Evolutionary conservation across 37 sponge, comb jelly and placozoan species (phyloP).

Genomic region (Corticium candelabrum): DNA sequence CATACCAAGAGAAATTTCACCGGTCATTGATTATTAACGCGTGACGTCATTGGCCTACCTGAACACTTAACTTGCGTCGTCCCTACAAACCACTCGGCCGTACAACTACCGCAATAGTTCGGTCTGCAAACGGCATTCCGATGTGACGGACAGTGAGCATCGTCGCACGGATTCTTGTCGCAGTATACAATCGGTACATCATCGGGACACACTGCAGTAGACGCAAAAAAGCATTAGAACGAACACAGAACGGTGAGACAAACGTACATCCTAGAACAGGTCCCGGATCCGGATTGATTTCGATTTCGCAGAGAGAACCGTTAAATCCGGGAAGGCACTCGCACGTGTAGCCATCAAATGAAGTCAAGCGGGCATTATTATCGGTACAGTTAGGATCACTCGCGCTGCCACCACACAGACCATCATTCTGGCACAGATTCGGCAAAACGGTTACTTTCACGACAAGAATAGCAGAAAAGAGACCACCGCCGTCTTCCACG

Average conservation of each 20-base stretch:
- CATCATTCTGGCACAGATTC: slow-evolving; percentile 53
- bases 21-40: not conserved
- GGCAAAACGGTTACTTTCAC: slow-evolving; percentile 38
- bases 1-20: not conserved
- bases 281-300: not conserved
- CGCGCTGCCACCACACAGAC: slow-evolving; percentile 52
- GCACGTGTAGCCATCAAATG: slow-evolving; percentile 37
- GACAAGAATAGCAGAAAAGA: slow-evolving; percentile 3
- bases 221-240: not conserved
- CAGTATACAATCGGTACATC: slow-evolving; percentile 56
- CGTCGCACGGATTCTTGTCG: slow-evolving; percentile 58
- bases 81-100: slow-evolving; percentile 53
- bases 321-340: slow-evolving; percentile 40
- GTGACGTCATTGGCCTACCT: slow-evolving; percentile 11
- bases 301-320: slow-evolving; percentile 47
- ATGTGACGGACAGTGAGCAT: slow-evolving; percentile 65
- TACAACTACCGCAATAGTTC: slow-evolving; percentile 66
- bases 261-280: not conserved
- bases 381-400: slow-evolving; percentile 40
- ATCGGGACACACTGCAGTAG: slow-evolving; percentile 44
- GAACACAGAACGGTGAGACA: no score
- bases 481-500: slow-evolving; percentile 14
- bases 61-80: slow-evolving; percentile 23
- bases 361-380: not conserved
- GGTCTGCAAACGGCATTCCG: slow-evolving; percentile 41